These are phyloP conservation scores for Pontoporia blainvillei DNA, from an alignment of 2,113 vertebrate species.

Conservation along the genomic window DNA sequence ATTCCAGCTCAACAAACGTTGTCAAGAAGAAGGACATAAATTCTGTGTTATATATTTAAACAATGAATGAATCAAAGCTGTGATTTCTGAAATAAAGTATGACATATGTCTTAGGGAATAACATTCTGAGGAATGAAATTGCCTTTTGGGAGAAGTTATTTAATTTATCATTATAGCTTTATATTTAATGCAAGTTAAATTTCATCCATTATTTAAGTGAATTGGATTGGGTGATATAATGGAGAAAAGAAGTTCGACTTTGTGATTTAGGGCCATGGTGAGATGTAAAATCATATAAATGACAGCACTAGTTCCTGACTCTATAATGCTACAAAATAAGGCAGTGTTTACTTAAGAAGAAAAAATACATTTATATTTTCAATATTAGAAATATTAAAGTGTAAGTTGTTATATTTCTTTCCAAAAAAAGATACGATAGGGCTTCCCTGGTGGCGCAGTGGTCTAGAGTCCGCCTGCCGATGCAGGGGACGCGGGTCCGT, in stretches of 20 bases:
- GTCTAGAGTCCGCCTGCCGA: no score
- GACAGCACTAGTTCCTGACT: not conserved
- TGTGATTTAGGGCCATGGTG: not conserved
- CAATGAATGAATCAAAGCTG: slow-evolving; percentile 56
- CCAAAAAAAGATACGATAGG: not conserved
- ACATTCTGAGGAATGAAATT: slow-evolving; percentile 21
- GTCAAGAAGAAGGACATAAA: not conserved
- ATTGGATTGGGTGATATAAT: not conserved
- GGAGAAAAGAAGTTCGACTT: not conserved
- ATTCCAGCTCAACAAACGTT: slow-evolving; percentile 40
- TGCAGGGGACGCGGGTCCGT: no score
- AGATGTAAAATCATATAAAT: not conserved
- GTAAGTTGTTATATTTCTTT: not conserved
- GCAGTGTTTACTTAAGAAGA: not conserved
- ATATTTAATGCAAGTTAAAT: slow-evolving; percentile 34
- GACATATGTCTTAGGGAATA: slow-evolving; percentile 42
- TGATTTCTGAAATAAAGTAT: slow-evolving; percentile 45
- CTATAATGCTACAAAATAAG: not conserved
- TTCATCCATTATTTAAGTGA: slow-evolving; percentile 9
- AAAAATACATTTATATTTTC: not conserved
- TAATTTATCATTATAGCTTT: slow-evolving; percentile 44
- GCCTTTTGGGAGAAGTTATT: slow-evolving; percentile 17
- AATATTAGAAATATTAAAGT: not conserved
- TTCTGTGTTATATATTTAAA: slow-evolving; percentile 38
- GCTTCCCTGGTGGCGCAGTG: no score